A percentile compares a stretch with the other conserved stretches of the same genome.
Evolutionary conservation across 2,888 invertebrate genomes (phyloP).

Genomic region (Minunthozetes semirufus): DNA sequence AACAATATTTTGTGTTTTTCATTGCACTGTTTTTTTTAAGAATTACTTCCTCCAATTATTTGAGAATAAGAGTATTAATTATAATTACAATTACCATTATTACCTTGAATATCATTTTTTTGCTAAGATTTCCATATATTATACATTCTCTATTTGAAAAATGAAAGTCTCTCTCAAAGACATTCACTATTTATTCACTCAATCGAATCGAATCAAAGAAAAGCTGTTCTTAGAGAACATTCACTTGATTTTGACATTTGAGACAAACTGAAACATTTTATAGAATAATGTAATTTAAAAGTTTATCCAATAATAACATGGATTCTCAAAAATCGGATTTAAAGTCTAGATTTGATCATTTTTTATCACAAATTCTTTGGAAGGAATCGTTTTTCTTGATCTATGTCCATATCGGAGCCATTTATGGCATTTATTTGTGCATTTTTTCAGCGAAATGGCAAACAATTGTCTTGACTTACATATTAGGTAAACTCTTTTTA

Average conservation of each 20-base stretch:
- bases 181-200: no score
- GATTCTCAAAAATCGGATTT: not conserved
- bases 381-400: not conserved
- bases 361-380: not conserved
- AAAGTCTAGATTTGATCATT: not conserved
- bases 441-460: conserved; percentile 15
- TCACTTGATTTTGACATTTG: no score
- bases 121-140: no score
- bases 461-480: conserved; percentile 16
- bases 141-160: no score
- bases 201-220: no score
- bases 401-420: conserved; percentile 20
- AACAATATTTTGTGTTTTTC: no score
- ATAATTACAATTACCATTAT: not conserved
- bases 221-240: no score
- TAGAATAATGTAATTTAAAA: no score
- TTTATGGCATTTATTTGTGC: conserved; percentile 11
- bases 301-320: no score
- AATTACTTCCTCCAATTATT: no score
- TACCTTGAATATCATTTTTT: not conserved
- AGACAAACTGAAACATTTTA: no score
- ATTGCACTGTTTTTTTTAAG: no score
- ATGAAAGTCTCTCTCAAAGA: conserved; percentile 28
- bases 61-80: not conserved
- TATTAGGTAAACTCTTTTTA: conserved; percentile 11